Evolutionary conservation across 2,113 vertebrate genomes (phyloP).

Genomic region (Polypterus bichir): DNA sequence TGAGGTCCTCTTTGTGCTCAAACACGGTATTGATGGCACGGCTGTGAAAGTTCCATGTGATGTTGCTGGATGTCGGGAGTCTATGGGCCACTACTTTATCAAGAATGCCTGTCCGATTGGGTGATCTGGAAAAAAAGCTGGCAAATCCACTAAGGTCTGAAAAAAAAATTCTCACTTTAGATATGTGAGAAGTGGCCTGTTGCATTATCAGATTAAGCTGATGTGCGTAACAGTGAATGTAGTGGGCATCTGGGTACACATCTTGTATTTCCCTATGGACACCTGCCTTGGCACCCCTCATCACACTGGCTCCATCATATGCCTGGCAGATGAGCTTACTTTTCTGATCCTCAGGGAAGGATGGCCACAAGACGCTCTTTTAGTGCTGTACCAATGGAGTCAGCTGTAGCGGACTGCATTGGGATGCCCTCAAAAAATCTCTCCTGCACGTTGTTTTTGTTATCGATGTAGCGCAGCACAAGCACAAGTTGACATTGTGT

Average conservation of each 20-base stretch:
- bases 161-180: neutral
- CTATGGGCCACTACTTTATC: constrained; percentile 8
- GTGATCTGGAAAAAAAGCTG: constrained; percentile 9
- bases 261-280: constrained; percentile 15
- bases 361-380: constrained; percentile 12
- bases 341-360: constrained; percentile 16
- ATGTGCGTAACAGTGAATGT: constrained; percentile 16
- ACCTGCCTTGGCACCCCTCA: constrained; percentile 12
- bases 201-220: constrained; percentile 11
- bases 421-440: constrained; percentile 18
- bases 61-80: constrained; percentile 11
- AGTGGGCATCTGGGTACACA: constrained; percentile 13
- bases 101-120: constrained; percentile 11
- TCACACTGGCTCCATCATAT: constrained; percentile 19
- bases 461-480: constrained; percentile 17
- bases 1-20: too few relatives aligned
- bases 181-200: constrained; percentile 7
- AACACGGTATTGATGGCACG: too few relatives aligned
- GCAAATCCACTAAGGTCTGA: constrained; percentile 14
- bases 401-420: constrained; percentile 14
- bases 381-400: constrained; percentile 12
- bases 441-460: constrained; percentile 11
- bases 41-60: constrained; percentile 7
- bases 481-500: constrained; percentile 13
- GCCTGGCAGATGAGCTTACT: constrained; percentile 17